A percentile compares a stretch with the other conserved stretches of the same genome.
Conservation (phyloP, 1,140 invertebrate genomes). For the Drosophila teissieri region DNA sequence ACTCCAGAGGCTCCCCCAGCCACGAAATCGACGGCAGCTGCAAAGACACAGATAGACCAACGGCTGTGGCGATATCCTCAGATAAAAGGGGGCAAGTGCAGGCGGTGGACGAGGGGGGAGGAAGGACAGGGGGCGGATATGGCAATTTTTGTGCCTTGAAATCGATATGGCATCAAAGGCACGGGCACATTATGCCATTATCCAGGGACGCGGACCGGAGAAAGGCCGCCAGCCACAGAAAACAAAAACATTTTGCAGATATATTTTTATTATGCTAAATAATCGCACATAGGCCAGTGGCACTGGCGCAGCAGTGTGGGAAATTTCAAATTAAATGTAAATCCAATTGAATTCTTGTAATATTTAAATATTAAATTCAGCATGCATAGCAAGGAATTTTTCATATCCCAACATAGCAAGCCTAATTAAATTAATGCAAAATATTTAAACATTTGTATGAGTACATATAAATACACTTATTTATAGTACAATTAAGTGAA, state of each 20-base stretch:
- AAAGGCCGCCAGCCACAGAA: conserved; percentile 41
- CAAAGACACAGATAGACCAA: conserved; percentile 47
- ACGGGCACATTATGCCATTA: conserved; percentile 78
- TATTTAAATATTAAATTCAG: background rate
- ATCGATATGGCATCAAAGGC: conserved; percentile 80
- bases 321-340: background rate
- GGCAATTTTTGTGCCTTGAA: conserved; percentile 77
- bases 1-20: conserved; percentile 21
- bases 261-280: conserved; percentile 83
- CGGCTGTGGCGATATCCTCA: conserved; percentile 11
- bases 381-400: too few relatives aligned
- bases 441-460: too few relatives aligned
- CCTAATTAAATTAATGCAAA: background rate
- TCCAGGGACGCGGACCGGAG: conserved; percentile 50
- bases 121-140: conserved; percentile 68
- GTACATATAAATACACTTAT: too few relatives aligned
- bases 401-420: background rate
- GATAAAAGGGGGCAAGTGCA: background rate
- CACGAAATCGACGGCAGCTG: conserved; percentile 63
- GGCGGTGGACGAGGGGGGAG: background rate
- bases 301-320: conserved; percentile 6
- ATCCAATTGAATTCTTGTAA: background rate
- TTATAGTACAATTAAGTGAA: too few relatives aligned
- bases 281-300: conserved; percentile 70
- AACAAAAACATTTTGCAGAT: conserved; percentile 68